Base-by-base conservation (phyloP, 2,888 invertebrate species). In the Rosalia funebris region DNA sequence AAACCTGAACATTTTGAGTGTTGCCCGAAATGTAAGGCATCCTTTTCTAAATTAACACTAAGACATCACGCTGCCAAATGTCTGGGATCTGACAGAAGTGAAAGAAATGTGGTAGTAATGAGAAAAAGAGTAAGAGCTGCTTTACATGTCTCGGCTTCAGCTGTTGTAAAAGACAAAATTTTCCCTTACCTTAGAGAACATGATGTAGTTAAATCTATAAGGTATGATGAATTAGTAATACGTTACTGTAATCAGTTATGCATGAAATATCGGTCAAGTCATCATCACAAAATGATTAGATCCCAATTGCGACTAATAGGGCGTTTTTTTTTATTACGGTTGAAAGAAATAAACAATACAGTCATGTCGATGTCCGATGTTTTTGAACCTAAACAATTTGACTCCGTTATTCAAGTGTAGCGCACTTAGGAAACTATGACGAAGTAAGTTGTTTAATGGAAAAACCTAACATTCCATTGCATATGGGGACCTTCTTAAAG, bases 271-370 rank as follows among this genome's bases (percentile, higher is more conserved):
- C 42, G 54, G n/a, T 12, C 60, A 62, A 11, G 65, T n/a, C n/a
- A 63, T 36, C 62, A 71, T 32, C 44, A 63, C 32, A 48, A 64
- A 4, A 62, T 69, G 65, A 63, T 63, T 31, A 32, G 60, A 42
- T 10, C 19, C 9, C 14, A 16, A 9, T 20, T 62, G 11, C 16
- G 62, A 37, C 15, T 50, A n/a, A n/a, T 60, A 1, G 63, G 63
- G 15, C 14, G 60, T n/a, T n/a, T n/a, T 14, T 44, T 63, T 32
- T 14, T 60, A 3, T 1, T 56, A 12, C 20, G 14, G 12, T 11
- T 55, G 11, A 12, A 17, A 10, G 34, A 46, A 32, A 12, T 60
- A n/a, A 25, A 56, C 25, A 11, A 15, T 15, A 5, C 4, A 12
- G 19, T 60, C 7, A 39, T 12, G 25, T 16, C 55, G 46, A 37